Evolutionary conservation across 2,888 invertebrate genomes (phyloP), one percentile per base, ranked within the genome.

Genomic region (Leucophora obtusa): DNA sequence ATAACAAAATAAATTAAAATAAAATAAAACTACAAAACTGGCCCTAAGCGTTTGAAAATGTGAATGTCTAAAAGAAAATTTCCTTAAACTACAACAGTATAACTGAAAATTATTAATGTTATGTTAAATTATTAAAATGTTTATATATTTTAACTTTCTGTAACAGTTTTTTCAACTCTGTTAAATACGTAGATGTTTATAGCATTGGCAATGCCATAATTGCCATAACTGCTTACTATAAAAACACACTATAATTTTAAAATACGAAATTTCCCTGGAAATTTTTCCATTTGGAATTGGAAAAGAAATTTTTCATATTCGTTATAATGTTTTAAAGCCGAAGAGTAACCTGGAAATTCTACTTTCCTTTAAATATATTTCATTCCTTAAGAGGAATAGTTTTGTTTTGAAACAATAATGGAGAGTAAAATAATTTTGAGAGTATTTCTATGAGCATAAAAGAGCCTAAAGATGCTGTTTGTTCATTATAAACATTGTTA

Each of bases 291-390:
- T 10, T 62, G 51, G 11, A 56, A 15, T 9, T 51, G 2, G 8
- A 10, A 10, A 24, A 33, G 38, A 51, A 51, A 2, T 14, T 47
- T 47, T 47, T 14, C 7, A 35, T 1, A 6, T 28, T 28, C 28
- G 6, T 28, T 28, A 3, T 28, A 28, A 28, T 28, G 7, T 28
- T 28, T 28, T 7, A 28, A 28, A 6, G 2, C 6, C 6, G 7
- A 6, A 7, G 28, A 28, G 6, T 28, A 28, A 28, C 6, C 6
- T 28, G 28, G 28, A 28, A 28, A 28, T 6, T 28, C 28, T 1
- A 28, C 28, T 51, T 73, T 68, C 60, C 33, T 51, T 43, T 63
- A 58, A 47, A 10, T 8, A n/a, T 10, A 24, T 70, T 65, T 65
- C 53, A 47, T 21, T 73, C 43, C 18, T 14, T 28, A 11, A 18